A percentile compares a stretch with the other conserved stretches of the same genome.
Conservation (phyloP, 1,140 invertebrate genomes). For the Diprion similis region DNA sequence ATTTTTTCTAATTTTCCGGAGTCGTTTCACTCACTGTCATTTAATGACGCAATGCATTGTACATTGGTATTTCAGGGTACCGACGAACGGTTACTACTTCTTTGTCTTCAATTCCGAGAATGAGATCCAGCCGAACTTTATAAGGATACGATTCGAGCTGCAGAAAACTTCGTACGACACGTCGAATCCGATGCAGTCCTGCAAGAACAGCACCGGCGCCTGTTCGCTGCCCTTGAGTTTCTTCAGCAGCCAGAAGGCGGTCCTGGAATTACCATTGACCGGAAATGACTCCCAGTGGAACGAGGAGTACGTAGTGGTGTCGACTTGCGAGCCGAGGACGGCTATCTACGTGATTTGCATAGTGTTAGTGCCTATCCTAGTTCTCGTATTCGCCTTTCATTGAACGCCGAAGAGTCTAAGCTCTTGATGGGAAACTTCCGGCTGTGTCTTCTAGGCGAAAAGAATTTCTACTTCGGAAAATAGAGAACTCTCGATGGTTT, state of each 20-base stretch:
- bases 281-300: conserved; percentile 74
- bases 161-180: conserved; percentile 75
- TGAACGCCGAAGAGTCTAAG: conserved; percentile 45
- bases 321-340: conserved; percentile 76
- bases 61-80: conserved; percentile 61
- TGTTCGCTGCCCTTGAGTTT: conserved; percentile 73
- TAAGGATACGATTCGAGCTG: conserved; percentile 71
- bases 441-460: neutral
- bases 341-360: conserved; percentile 74
- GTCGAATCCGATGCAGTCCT: conserved; percentile 63
- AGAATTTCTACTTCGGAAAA: neutral
- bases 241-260: conserved; percentile 72
- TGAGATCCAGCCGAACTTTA: conserved; percentile 74
- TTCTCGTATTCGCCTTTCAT: conserved; percentile 77
- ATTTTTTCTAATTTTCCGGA: neutral
- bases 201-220: conserved; percentile 67
- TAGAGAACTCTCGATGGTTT: no score
- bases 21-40: neutral
- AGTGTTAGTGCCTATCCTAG: conserved; percentile 72
- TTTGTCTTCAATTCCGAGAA: conserved; percentile 85
- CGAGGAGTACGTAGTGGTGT: conserved; percentile 75
- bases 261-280: conserved; percentile 67
- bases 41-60: neutral
- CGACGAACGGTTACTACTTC: conserved; percentile 79
- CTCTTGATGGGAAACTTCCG: neutral